Base-by-base conservation (phyloP, 1,140 invertebrate species). In the Cydia splendana region DNA sequence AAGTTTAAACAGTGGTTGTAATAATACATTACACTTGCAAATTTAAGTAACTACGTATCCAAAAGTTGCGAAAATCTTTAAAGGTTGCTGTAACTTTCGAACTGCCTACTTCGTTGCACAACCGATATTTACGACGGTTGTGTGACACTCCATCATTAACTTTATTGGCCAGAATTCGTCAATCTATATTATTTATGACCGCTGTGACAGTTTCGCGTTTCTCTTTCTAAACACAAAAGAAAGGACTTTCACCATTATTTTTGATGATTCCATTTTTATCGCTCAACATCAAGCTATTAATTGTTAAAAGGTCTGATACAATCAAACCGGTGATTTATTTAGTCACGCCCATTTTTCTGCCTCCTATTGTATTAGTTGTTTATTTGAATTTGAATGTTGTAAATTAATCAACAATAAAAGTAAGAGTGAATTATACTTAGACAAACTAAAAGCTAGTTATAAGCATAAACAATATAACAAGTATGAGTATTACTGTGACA, bases 311-410 rank as follows among this genome's bases (percentile, higher is more conserved):
- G 74, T 75, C 42, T 75, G 77, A 71, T 77, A 76, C 67, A 71
- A 71, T 71, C 67, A 71, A 71, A 45, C 34, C 67, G 34, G 67
- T 71, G 67, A 71, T 77, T 77, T 78, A 76, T 69, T 77, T 81
- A 82, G 81, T 83, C 81, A 85, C 79, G 78, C 76, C 51, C 77
- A 78, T 71, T 71, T 42, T 71, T 71, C 30, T 42, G 67, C 38
- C 15, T 38, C 18, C 30, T 71, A 38, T 71, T 71, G 67, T 71
- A 20, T 34, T 71, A 38, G 15, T 71, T 24, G 67, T 71, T 48
- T 15, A 42, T 71, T 71, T 71, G 9, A 42, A 42, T 71, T 71
- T 71, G 18, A 42, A 45, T 71, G 18, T 20, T 15, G 67, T 71
- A 9, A 18, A 18, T 24, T 62, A 7, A 62, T 62, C 57, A 62